Percentiles rank a stretch among this genome's conserved stretches.
Evolutionary conservation across 2,797 vertebrate species (phyloP).

Genomic region (Spea hammondii): DNA sequence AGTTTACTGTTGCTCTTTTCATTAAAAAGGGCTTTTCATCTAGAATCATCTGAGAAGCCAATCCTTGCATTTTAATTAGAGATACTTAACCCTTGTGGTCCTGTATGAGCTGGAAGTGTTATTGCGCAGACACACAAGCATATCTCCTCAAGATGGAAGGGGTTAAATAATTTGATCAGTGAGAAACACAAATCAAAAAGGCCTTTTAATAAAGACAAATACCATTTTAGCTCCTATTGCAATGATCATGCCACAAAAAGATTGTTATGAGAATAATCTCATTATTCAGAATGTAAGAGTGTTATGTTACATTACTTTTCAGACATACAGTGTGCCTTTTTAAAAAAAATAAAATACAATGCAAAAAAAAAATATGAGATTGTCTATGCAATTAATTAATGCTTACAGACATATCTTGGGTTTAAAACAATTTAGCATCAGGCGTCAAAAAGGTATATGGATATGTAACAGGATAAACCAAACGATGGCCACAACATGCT

Average conservation of each 20-base stretch:
- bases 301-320: constrained; percentile 15
- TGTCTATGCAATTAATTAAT: constrained; percentile 4
- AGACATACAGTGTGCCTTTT: not conserved
- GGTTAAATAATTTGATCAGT: constrained; percentile 67
- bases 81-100: constrained; percentile 59
- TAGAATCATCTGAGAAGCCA: constrained; percentile 66
- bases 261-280: constrained; percentile 34
- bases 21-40: constrained; percentile 71
- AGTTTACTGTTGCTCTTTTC: constrained; percentile 75
- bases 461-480: not conserved
- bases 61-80: constrained; percentile 76
- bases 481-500: too few relatives aligned
- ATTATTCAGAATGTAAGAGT: not conserved
- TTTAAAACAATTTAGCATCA: not conserved
- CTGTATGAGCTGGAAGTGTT: constrained; percentile 1
- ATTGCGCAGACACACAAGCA: not conserved
- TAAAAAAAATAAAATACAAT: constrained; percentile 4
- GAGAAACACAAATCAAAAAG: constrained; percentile 65
- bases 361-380: constrained; percentile 24
- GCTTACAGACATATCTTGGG: not conserved
- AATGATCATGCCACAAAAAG: constrained; percentile 46
- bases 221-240: constrained; percentile 45
- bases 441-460: not conserved
- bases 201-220: constrained; percentile 46
- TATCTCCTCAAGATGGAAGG: constrained; percentile 18